Percentiles rank a stretch among this genome's conserved stretches.
Evolutionary conservation across 2,888 invertebrate genomes (phyloP).

Genomic region (Eucera pruinosa): DNA sequence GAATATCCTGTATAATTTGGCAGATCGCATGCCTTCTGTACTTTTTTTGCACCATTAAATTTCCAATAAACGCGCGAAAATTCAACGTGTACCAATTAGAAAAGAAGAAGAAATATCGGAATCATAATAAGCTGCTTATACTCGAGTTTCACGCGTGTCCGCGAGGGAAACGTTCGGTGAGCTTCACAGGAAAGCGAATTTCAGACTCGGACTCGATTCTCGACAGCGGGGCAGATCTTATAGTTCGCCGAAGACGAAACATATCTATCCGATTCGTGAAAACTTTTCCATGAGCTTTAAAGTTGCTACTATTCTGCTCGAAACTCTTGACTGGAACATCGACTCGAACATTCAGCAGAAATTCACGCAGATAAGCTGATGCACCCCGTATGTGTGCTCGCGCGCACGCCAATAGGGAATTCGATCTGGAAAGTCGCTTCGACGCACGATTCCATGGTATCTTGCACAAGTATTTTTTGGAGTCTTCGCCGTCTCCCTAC

Average conservation of each 20-base stretch:
- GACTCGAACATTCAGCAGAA: conserved; percentile 66
- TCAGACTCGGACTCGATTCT: conserved; percentile 54
- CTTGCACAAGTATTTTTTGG: conserved; percentile 52
- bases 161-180: conserved; percentile 1
- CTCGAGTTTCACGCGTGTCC: conserved; percentile 18
- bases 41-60: too few relatives aligned
- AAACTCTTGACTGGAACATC: conserved; percentile 61
- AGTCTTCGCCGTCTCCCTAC: conserved; percentile 23
- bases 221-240: conserved; percentile 43
- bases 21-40: too few relatives aligned
- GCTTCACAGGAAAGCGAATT: conserved; percentile 36
- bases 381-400: not conserved
- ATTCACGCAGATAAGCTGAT: conserved; percentile 63
- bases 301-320: conserved; percentile 57
- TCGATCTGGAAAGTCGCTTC: conserved; percentile 59
- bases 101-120: conserved; percentile 8
- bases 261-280: conserved; percentile 55
- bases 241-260: conserved; percentile 53
- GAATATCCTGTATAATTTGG: too few relatives aligned
- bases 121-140: conserved; percentile 18
- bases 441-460: conserved; percentile 42
- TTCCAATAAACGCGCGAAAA: too few relatives aligned
- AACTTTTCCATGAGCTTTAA: conserved; percentile 68
- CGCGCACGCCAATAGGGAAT: conserved; percentile 39
- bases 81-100: too few relatives aligned